A percentile compares a stretch with the other conserved stretches of the same genome.
phyloP scores from a whole-genome alignment of 2,113 vertebrate genomes.

The Anolis sagrei region DNA sequence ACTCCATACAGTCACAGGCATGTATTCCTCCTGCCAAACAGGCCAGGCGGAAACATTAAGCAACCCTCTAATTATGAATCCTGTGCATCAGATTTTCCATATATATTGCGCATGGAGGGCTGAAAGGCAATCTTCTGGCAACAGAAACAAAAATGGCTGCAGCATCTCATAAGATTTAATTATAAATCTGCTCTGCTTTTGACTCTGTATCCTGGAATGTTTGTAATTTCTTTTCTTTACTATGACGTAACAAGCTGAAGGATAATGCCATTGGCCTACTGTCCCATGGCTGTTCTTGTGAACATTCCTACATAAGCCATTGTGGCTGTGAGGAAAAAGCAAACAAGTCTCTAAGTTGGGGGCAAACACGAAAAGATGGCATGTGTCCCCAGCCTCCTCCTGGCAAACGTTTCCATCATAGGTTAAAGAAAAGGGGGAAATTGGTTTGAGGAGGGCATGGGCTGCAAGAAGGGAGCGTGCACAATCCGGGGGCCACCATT shows the following conservation, averaged over 20 bases:
- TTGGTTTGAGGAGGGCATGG: neutral
- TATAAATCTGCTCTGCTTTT: neutral
- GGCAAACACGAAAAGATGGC: neutral
- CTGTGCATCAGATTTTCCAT: no score
- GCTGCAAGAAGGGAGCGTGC: neutral
- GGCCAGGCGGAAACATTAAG: no score
- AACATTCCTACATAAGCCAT: no score
- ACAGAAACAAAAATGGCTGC: neutral
- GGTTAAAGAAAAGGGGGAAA: neutral
- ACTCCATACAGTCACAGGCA: no score
- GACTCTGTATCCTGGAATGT: neutral
- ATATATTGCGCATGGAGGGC: neutral
- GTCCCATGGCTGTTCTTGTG: no score
- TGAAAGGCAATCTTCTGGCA: neutral
- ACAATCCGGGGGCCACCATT: neutral
- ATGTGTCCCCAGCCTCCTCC: neutral
- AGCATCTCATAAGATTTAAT: neutral
- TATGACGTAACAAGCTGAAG: neutral
- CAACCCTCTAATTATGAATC: no score
- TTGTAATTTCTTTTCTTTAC: neutral
- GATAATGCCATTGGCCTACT: no score
- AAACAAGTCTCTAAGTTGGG: no score
- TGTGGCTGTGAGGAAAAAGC: no score
- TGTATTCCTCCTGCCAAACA: no score
- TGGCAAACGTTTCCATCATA: neutral